Base-by-base conservation (phyloP, 2,113 vertebrate genomes). In the Agapornis roseicollis region DNA sequence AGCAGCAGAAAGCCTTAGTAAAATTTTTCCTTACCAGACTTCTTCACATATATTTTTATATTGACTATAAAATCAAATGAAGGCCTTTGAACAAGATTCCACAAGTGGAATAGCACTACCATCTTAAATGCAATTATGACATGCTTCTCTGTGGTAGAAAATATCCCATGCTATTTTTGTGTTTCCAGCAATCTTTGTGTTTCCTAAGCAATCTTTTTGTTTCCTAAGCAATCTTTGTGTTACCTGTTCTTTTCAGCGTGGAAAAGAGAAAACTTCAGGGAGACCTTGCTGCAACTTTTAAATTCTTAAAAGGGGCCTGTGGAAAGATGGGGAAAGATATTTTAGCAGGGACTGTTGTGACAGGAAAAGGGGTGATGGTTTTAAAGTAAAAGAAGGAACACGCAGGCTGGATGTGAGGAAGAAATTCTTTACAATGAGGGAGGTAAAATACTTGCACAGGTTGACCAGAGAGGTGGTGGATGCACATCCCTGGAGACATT, bases 21-120 rank as follows among this genome's bases (percentile, higher is more conserved):
- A 63, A 1, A 50, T 35, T 81, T 85, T 11, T 55, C 23, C 58
- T 71, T 70, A 68, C 2, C 5, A 14, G 41, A 68, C 5, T 4
- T 39, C 88, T 66, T 65, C 13, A 46, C 13, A 41, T 27, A 5
- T n/a, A n/a, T 73, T 35, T 81, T 49, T 47, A 8, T 53, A 35
- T 39, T 19, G 10, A 41, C 7, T 63, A 9, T 17, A 63, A 44
- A 70, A 85, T 20, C 18, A 85, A 63, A 71, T 52, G 0, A 70
- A 79, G 7, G 1, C 3, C 9, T 71, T 5, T 12, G 44, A 74
- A 79, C 7, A 35, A 88, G 23, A 77, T 60, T 73, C 27, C 23
- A 83, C 10, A 2, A 61, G 2, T 65, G 12, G 25, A 73, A 52
- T 35, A 7, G 1, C 1, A 3, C 1, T 49, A 2, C 14, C 10